Evolutionary conservation across 37 sponge, comb jelly and placozoan species (phyloP).

Genomic region (Cliona cf. orientalis): DNA sequence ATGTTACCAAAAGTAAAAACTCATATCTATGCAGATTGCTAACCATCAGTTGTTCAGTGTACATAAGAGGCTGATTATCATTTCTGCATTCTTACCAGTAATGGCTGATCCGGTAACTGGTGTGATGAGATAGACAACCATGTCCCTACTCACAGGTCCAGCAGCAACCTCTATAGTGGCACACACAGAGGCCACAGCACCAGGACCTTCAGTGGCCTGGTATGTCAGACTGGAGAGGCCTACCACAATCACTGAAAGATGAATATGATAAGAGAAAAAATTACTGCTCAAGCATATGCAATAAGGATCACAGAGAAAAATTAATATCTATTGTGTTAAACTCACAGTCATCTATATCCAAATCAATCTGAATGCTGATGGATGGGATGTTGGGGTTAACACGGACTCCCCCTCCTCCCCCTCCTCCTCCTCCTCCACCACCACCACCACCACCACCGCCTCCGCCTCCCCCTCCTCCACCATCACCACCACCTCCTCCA

Average conservation of each 20-base stretch:
- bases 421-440: background rate
- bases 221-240: background rate
- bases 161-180: background rate
- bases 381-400: background rate
- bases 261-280: no score
- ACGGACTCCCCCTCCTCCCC: background rate
- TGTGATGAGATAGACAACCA: background rate
- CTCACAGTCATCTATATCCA: background rate
- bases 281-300: background rate
- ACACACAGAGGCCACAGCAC: background rate
- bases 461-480: no score
- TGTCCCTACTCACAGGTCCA: background rate
- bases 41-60: no score
- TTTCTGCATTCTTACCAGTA: background rate
- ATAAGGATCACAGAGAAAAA: background rate
- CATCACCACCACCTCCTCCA: no score
- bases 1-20: no score
- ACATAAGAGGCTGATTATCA: no score
- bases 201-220: background rate
- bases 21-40: no score
- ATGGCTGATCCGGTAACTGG: background rate
- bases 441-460: no score
- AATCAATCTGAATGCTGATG: background rate
- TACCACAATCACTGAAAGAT: background rate
- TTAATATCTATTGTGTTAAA: background rate